phyloP scores from a whole-genome alignment of 2,797 vertebrate genomes.

The Alosa sapidissima region DNA sequence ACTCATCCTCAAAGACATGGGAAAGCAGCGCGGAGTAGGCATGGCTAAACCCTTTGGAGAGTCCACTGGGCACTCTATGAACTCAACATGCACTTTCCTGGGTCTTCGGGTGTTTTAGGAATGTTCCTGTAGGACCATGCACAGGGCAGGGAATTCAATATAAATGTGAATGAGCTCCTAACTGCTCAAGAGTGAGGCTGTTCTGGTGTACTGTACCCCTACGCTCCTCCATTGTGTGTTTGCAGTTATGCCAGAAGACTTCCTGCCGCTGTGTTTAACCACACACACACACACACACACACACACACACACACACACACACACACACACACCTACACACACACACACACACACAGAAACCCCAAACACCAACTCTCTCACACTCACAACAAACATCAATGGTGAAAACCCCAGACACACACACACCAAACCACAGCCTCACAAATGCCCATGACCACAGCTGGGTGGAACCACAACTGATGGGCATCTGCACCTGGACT shows the following conservation, averaged over 20 bases:
- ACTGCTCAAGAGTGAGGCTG: background rate
- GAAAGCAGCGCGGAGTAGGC: too few species aligned
- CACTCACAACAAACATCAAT: background rate
- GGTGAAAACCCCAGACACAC: background rate
- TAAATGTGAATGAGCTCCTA: background rate
- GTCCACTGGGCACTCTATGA: too few species aligned
- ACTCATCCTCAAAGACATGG: too few species aligned
- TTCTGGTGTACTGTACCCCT: background rate
- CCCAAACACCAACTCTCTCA: background rate
- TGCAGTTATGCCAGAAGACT: background rate
- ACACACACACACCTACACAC: background rate
- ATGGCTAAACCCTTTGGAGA: too few species aligned
- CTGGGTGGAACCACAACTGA: background rate
- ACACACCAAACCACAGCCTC: background rate
- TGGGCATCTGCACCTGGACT: too few species aligned
- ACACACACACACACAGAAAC: slow-evolving; percentile 16
- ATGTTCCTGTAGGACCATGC: too few species aligned
- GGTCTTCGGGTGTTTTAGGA: too few species aligned
- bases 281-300: slow-evolving; percentile 1
- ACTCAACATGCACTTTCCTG: too few species aligned
- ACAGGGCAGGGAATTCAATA: background rate
- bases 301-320: background rate
- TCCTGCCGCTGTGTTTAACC: background rate
- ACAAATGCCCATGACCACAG: background rate
- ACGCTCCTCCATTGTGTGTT: background rate